Evolutionary conservation across 2,113 vertebrate genomes (phyloP), one percentile per base, ranked within the genome.

Genomic region (Amblyornis subalaris): DNA sequence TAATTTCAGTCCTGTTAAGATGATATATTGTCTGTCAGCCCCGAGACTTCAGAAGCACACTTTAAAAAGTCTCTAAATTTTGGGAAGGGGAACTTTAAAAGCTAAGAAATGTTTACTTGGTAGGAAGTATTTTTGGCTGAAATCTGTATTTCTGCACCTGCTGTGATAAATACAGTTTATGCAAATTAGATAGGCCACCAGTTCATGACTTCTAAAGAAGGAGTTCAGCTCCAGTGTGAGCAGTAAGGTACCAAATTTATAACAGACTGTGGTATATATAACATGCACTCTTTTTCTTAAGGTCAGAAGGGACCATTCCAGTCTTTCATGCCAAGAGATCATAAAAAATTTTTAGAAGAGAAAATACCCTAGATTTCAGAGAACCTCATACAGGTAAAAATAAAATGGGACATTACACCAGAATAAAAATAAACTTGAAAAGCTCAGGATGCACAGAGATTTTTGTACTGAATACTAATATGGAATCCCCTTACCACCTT

Each of bases 391-490:
- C 44, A 91, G 75, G 36, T 91, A 88, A 88, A 94, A 95, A 91
- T 62, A 93, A 96, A 91, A 88, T 57, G 26, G 88, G 64, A 74
- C 75, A 88, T 35, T 83, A 88, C 12, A 33, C n/a, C 25, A 88
- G 85, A 80, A 91, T 62, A 96, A 95, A 95, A 96, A 96, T 94
- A 95, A 90, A 88, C 85, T 70, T 76, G 71, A 89, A 95, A 88
- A 89, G 64, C 71, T 93, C 42, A 58, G 78, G 22, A 77, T 73
- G 54, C 47, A 62, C 42, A 80, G 36, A 61, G 2, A 6, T 74
- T 88, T 91, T 76, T 86, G 51, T 50, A 22, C 29, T 51, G 51
- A 80, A 54, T 26, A 33, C 35, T 64, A 53, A 76, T 44, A 88
- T 60, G 55, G 82, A 91, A 80, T 80, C 25, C 16, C 78, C 25